Percentiles rank a stretch among this genome's conserved stretches.
phyloP scores from a whole-genome alignment of 2,797 vertebrate species.

The Petrocephalus schoutedeni region DNA sequence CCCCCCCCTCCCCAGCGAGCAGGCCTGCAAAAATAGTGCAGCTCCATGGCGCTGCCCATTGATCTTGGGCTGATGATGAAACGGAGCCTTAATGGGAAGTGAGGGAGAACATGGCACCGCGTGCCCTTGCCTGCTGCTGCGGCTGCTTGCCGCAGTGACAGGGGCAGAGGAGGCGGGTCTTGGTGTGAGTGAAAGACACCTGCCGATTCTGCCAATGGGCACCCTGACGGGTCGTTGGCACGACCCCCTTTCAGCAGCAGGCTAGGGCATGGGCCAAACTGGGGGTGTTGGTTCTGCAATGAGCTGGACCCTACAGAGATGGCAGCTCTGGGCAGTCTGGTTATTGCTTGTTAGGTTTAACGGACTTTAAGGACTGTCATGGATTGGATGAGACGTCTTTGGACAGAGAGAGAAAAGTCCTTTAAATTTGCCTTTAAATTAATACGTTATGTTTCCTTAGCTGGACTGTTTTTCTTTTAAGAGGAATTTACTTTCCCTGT shows the following conservation, averaged over 20 bases:
- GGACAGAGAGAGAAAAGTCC: background rate
- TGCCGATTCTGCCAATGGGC: background rate
- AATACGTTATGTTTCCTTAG: background rate
- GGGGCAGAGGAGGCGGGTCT: background rate
- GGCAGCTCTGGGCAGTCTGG: constrained; percentile 4
- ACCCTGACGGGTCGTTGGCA: background rate
- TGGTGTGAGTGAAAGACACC: background rate
- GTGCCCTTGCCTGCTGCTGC: constrained; percentile 39
- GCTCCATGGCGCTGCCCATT: constrained; percentile 43
- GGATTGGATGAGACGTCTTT: background rate
- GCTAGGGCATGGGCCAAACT: background rate
- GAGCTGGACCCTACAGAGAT: background rate
- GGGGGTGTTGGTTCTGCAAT: background rate
- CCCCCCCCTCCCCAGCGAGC: background rate
- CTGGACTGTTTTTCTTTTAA: background rate
- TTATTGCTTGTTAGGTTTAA: background rate
- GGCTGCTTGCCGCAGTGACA: constrained; percentile 26
- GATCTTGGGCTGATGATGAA: constrained; percentile 49
- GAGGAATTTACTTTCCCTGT: background rate
- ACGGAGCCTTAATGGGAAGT: constrained; percentile 41
- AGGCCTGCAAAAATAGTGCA: constrained; percentile 23
- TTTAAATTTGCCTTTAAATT: background rate
- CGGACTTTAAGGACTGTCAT: background rate
- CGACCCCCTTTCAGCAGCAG: background rate
- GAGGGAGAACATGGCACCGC: constrained; percentile 46